These are phyloP conservation scores for Etheostoma spectabile DNA, from an alignment of 2,113 vertebrate genomes.

Conservation along the genomic window DNA sequence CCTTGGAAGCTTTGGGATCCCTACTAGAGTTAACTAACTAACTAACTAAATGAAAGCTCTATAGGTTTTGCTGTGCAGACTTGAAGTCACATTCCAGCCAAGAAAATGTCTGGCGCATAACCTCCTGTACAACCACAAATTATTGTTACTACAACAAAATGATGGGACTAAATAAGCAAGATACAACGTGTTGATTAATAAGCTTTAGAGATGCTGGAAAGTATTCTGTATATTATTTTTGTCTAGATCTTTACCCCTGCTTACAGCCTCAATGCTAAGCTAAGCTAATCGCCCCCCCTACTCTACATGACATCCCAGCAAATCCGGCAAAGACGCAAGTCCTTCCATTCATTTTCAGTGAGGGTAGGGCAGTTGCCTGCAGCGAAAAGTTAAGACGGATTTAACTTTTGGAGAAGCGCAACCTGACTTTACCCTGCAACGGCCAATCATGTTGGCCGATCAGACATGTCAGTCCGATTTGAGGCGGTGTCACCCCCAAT, in stretches of 20 bases:
- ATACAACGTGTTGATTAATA: slow-evolving; percentile 10
- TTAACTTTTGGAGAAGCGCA: too few species aligned
- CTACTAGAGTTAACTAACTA: neutral
- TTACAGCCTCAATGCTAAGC: neutral
- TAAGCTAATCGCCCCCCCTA: neutral
- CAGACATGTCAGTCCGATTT: too few species aligned
- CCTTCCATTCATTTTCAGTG: too few species aligned
- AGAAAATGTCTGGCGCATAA: slow-evolving; percentile 20
- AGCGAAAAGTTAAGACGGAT: too few species aligned
- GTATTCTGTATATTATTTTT: neutral
- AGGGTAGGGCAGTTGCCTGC: too few species aligned
- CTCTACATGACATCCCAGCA: too few species aligned
- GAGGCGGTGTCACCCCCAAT: too few species aligned
- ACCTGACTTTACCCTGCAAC: too few species aligned
- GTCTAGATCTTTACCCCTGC: neutral
- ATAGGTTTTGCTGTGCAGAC: neutral
- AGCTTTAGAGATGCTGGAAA: slow-evolving; percentile 6
- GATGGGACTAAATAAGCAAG: slow-evolving; percentile 3
- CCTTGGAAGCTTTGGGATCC: neutral
- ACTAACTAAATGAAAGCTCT: neutral
- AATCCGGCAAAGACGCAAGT: too few species aligned
- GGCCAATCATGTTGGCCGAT: too few species aligned
- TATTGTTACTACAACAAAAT: neutral
- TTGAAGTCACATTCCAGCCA: slow-evolving; percentile 10
- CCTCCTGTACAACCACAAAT: slow-evolving; percentile 34